Evolutionary conservation across 2,888 invertebrate genomes (phyloP).

Genomic region (Himalopsyche anomala): DNA sequence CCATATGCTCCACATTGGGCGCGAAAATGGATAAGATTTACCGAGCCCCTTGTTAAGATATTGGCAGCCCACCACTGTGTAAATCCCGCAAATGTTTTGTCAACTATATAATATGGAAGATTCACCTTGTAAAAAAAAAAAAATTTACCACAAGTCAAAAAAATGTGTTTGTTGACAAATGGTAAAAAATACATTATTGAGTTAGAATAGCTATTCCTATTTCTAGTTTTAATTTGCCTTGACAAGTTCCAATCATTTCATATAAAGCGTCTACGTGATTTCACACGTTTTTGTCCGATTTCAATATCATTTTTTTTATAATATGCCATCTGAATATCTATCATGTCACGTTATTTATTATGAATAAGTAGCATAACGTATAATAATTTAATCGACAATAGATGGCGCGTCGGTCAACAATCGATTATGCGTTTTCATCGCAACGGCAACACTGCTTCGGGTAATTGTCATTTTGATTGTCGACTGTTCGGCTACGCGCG

Average conservation of each 20-base stretch:
- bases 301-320: constrained; percentile 16
- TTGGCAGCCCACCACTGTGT: too few relatives aligned
- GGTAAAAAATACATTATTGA: too few relatives aligned
- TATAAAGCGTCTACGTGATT: constrained; percentile 19
- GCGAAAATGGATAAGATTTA: too few relatives aligned
- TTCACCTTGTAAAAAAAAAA: too few relatives aligned
- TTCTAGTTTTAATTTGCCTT: neutral
- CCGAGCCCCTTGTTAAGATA: too few relatives aligned
- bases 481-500: constrained; percentile 26
- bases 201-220: neutral
- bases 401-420: constrained; percentile 26
- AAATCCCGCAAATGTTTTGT: too few relatives aligned
- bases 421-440: constrained; percentile 26
- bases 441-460: constrained; percentile 22
- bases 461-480: constrained; percentile 34
- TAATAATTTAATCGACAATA: constrained; percentile 20
- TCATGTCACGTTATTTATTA: constrained; percentile 34
- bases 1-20: too few relatives aligned
- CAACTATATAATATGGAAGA: too few relatives aligned
- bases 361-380: constrained; percentile 4
- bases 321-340: constrained; percentile 1
- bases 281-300: constrained; percentile 28
- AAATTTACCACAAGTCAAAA: too few relatives aligned
- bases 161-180: too few relatives aligned
- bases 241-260: neutral